Base-by-base conservation (phyloP, 2,797 vertebrate genomes). In the Sciurus vulgaris region DNA sequence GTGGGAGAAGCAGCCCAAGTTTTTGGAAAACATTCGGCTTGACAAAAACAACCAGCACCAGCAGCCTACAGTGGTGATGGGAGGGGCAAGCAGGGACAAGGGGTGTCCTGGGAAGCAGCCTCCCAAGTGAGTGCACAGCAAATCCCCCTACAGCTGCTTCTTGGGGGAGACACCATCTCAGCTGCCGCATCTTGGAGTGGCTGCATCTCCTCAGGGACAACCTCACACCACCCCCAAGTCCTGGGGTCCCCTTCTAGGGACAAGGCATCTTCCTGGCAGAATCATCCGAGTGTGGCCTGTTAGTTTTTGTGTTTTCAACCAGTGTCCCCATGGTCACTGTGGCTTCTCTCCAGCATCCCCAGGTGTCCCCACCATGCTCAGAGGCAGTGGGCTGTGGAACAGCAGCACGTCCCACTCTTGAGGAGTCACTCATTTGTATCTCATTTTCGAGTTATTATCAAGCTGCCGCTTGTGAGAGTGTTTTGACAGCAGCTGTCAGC, bases 341-440 rank as follows among this genome's bases (percentile, higher is more conserved):
- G 67, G 47, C 67, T 47, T 26, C 15, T 4, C 63, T 20, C 22
- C 30, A 15, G 33, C 33, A 0, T 90, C 82, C 67, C 76, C 2
- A 0, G 24, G 65, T 5, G 0, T 6, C n/a, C 72, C 84, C 0
- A 0, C 77, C 18, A 2, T 33, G 0, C 94, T 24, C 3, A 86
- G 56, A 69, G 44, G 85, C 24, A 0, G 7, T 41, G 86, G 61
- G 24, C 20, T 38, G 12, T 59, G 15, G 54, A 14, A 18, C 0
- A 1, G 28, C 7, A 0, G 49, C 2, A 0, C 26, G 1, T 86
- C 91, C 96, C 93, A 56, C 94, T 95, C 65, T 28, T 3, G 7
- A 56, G 51, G 38, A 38, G 38, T 38, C 38, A 4, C 38, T 38
- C 38, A 38, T 38, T 38, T 38, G 38, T 38, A 38, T 38, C 38